A percentile compares a stretch with the other conserved stretches of the same genome.
phyloP scores from a whole-genome alignment of 2,888 invertebrate species.

The Eristalis pertinax region DNA sequence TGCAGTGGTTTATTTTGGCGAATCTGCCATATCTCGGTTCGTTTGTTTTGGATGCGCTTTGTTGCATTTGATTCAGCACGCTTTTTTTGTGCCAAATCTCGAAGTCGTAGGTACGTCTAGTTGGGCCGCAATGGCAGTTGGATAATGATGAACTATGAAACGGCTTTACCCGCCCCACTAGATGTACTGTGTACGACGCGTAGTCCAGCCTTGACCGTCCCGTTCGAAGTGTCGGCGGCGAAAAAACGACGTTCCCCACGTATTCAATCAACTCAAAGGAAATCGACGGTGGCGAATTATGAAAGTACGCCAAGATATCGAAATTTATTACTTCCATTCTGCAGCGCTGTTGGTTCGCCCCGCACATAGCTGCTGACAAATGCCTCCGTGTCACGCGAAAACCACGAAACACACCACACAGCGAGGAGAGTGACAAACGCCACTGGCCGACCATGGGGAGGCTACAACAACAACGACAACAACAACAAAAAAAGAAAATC shows the following conservation, averaged over 20 bases:
- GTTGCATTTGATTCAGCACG: no score
- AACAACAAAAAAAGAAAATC: constrained; percentile 8
- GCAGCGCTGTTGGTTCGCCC: not conserved
- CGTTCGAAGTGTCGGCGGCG: not conserved
- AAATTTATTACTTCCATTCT: constrained; percentile 38
- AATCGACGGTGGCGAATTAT: constrained; percentile 35
- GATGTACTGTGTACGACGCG: not conserved
- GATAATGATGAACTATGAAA: no score
- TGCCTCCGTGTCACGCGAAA: constrained; percentile 50
- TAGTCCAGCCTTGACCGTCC: not conserved
- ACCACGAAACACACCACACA: not conserved
- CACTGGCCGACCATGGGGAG: not conserved
- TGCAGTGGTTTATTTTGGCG: no score
- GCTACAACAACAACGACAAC: no score
- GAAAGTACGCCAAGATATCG: constrained; percentile 35
- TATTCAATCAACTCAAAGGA: not conserved
- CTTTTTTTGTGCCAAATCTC: no score
- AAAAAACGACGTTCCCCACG: not conserved
- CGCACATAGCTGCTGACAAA: constrained; percentile 38
- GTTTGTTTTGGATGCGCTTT: no score
- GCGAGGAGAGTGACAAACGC: not conserved
- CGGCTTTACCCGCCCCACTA: no score
- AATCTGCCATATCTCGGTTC: no score
- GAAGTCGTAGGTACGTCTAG: no score
- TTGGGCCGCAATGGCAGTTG: no score